Conservation (phyloP, 2,113 vertebrate genomes). For the Saguinus imperator region DNA sequence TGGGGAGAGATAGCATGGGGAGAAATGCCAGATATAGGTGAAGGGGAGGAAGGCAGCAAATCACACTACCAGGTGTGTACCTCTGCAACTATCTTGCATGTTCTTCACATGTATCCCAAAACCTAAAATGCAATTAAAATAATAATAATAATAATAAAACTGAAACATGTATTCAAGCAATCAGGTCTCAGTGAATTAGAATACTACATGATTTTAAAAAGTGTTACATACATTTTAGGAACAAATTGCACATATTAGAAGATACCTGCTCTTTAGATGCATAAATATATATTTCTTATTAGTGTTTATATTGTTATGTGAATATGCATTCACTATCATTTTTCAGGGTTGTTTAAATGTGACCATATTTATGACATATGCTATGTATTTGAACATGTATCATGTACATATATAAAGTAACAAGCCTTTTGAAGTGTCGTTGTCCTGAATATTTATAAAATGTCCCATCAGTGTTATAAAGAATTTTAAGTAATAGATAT, state of each 20-base stretch:
- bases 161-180: too few species aligned
- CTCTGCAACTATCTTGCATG: too few species aligned
- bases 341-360: not conserved
- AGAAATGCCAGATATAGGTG: too few species aligned
- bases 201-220: not conserved
- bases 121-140: too few species aligned
- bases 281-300: not conserved
- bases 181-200: too few species aligned
- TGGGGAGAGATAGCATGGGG: too few species aligned
- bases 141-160: too few species aligned
- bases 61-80: too few species aligned
- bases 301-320: not conserved
- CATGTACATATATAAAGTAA: slow-evolving; percentile 59
- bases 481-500: slow-evolving; percentile 75
- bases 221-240: slow-evolving; percentile 9
- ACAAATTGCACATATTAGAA: slow-evolving; percentile 41
- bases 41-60: too few species aligned
- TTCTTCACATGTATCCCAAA: too few species aligned
- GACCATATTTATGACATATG: not conserved
- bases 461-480: slow-evolving; percentile 70
- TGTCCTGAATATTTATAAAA: slow-evolving; percentile 65
- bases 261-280: not conserved
- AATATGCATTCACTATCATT: not conserved
- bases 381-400: not conserved
- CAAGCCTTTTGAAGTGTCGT: slow-evolving; percentile 73